phyloP scores from a whole-genome alignment of 2,797 vertebrate species.

The Microctenopoma lineatum region DNA sequence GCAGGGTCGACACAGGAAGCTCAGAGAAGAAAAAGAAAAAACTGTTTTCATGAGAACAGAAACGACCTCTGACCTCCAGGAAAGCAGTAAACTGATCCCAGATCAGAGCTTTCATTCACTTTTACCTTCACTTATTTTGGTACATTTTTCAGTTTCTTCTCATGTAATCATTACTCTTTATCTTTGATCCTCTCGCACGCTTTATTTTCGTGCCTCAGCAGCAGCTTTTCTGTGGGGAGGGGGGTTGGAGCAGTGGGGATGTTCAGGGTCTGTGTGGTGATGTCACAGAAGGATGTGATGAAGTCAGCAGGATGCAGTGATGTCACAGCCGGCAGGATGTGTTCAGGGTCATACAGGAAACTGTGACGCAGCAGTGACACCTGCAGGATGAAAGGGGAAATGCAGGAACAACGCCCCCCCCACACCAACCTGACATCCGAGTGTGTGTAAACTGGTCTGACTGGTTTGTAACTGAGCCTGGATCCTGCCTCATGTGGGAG shows the following conservation, averaged over 20 bases:
- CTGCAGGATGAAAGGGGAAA: constrained; percentile 19
- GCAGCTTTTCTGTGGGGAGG: neutral
- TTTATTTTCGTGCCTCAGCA: neutral
- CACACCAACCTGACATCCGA: neutral
- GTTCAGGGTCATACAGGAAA: constrained; percentile 54
- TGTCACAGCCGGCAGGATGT: constrained; percentile 55
- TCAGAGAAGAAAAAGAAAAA: constrained; percentile 9
- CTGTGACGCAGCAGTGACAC: constrained; percentile 17
- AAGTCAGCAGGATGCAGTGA: constrained; percentile 57
- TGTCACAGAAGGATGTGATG: constrained; percentile 54
- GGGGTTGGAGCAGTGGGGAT: too few species aligned
- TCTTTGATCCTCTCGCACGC: neutral
- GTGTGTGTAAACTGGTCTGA: neutral
- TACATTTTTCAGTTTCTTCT: neutral
- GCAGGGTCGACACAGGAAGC: constrained; percentile 43
- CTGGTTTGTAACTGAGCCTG: constrained; percentile 9
- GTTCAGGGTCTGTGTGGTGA: constrained; percentile 11
- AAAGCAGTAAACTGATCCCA: too few species aligned
- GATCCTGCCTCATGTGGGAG: neutral
- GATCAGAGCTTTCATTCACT: neutral
- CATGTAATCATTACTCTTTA: too few species aligned
- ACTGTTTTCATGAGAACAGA: constrained; percentile 24
- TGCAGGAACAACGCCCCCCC: neutral
- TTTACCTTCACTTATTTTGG: neutral
- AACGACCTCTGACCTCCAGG: constrained; percentile 8